These are phyloP conservation scores for Nycticryphes semicollaris DNA, from an alignment of 2,113 vertebrate genomes.

Conservation along the genomic window DNA sequence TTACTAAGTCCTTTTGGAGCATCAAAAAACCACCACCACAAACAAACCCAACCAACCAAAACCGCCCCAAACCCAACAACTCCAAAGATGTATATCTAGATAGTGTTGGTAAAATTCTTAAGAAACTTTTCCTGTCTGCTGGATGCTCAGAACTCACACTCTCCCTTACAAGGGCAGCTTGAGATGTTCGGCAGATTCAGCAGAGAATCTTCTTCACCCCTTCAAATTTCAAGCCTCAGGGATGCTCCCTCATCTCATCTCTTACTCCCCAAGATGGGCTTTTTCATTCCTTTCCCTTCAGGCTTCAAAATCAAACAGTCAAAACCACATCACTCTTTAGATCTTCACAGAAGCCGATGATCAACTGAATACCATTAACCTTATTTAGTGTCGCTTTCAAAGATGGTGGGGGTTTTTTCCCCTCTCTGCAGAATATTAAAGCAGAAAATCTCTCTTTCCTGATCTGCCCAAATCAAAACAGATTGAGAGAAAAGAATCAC, in stretches of 20 bases:
- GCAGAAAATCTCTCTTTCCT: neutral
- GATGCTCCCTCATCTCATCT: neutral
- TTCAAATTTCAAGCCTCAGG: neutral
- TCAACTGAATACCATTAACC: neutral
- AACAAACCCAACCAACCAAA: neutral
- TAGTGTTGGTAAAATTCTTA: rapidly evolving
- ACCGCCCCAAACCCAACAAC: neutral
- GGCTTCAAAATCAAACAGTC: neutral
- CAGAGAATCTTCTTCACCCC: neutral
- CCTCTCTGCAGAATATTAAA: neutral
- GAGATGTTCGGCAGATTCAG: neutral
- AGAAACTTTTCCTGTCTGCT: neutral
- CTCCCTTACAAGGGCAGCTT: neutral
- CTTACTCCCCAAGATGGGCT: neutral
- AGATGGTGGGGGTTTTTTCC: rapidly evolving
- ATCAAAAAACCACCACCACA: neutral
- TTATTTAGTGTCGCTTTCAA: neutral
- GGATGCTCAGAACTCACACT: neutral
- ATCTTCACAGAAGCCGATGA: neutral
- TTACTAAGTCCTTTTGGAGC: neutral
- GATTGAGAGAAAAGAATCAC: neutral
- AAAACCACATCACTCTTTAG: neutral
- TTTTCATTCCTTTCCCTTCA: neutral
- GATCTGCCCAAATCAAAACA: neutral
- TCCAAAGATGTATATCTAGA: rapidly evolving